These are phyloP conservation scores for Gryllus bimaculatus DNA, from an alignment of 1,140 invertebrate species.

Conservation along the genomic window DNA sequence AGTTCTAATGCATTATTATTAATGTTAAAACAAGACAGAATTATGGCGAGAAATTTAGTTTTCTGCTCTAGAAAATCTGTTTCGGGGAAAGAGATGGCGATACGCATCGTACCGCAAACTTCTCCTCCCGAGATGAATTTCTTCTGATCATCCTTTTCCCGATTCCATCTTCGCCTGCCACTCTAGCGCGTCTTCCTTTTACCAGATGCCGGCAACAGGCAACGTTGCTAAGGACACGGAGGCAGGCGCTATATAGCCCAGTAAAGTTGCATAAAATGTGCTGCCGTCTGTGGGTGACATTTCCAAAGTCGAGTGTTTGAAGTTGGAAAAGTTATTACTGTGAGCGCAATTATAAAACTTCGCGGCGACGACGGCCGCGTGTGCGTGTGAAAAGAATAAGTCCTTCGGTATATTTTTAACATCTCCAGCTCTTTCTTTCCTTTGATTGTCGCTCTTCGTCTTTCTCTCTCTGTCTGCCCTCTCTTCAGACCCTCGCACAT, in stretches of 20 bases:
- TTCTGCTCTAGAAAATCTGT: too few species aligned
- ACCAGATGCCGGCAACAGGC: background rate
- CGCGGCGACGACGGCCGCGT: too few species aligned
- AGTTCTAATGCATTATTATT: too few species aligned
- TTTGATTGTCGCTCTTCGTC: background rate
- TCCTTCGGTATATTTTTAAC: background rate
- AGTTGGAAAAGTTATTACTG: conserved; percentile 14
- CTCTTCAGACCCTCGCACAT: background rate
- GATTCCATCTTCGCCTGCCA: background rate
- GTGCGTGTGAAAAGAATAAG: background rate
- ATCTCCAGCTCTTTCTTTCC: background rate
- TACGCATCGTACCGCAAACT: too few species aligned
- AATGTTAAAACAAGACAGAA: too few species aligned
- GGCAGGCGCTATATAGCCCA: background rate
- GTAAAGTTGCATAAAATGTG: background rate
- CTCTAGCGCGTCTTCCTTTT: background rate
- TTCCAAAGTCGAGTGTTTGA: background rate
- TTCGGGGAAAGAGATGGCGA: too few species aligned
- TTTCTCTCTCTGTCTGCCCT: background rate
- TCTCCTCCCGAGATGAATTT: too few species aligned
- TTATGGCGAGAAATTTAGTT: too few species aligned
- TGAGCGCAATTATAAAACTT: conserved; percentile 15
- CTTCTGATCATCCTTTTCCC: too few species aligned
- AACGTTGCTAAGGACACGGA: conserved; percentile 10
- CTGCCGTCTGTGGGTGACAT: conserved; percentile 11